These are phyloP conservation scores for Astropecten irregularis DNA, from an alignment of 53 echinoderm and acorn worm species.

Conservation along the genomic window DNA sequence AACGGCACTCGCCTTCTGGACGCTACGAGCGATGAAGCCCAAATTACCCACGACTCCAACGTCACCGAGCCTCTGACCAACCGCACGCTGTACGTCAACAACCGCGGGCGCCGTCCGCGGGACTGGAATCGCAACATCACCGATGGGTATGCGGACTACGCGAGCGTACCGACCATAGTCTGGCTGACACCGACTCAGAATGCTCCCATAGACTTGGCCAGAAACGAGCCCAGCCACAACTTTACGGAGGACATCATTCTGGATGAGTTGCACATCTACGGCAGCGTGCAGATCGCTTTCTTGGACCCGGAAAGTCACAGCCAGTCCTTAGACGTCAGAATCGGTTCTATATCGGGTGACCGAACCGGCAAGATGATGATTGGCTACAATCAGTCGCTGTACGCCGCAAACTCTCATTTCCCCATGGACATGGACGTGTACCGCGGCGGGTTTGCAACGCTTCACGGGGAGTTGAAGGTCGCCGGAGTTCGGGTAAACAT, in stretches of 20 bases:
- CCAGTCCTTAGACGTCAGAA: conserved; percentile 52
- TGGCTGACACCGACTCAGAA: conserved; percentile 73
- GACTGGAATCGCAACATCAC: conserved; percentile 69
- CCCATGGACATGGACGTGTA: conserved; percentile 83
- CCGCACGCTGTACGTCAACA: conserved; percentile 91
- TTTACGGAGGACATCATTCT: conserved; percentile 76
- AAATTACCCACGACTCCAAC: conserved; percentile 85
- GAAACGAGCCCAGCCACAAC: conserved; percentile 71
- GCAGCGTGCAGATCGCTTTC: conserved; percentile 79
- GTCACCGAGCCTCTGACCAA: conserved; percentile 86
- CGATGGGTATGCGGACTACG: conserved; percentile 54
- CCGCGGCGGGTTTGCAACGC: conserved; percentile 76
- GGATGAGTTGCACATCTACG: conserved; percentile 89
- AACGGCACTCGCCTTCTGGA: conserved; percentile 79
- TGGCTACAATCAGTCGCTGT: conserved; percentile 83
- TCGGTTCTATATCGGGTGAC: conserved; percentile 80
- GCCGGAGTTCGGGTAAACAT: conserved; percentile 79
- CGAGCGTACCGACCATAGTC: conserved; percentile 53
- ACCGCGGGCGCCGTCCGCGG: conserved; percentile 75
- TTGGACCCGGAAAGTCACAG: conserved; percentile 62
- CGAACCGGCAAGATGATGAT: conserved; percentile 77
- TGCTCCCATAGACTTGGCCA: conserved; percentile 53
- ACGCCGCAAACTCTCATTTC: conserved; percentile 68
- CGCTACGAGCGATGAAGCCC: conserved; percentile 80
- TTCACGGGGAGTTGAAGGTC: conserved; percentile 85